Evolutionary conservation across 64 coral and sea anemone genomes (phyloP), one percentile per base, ranked within the genome.

Genomic region (Montipora foliosa): DNA sequence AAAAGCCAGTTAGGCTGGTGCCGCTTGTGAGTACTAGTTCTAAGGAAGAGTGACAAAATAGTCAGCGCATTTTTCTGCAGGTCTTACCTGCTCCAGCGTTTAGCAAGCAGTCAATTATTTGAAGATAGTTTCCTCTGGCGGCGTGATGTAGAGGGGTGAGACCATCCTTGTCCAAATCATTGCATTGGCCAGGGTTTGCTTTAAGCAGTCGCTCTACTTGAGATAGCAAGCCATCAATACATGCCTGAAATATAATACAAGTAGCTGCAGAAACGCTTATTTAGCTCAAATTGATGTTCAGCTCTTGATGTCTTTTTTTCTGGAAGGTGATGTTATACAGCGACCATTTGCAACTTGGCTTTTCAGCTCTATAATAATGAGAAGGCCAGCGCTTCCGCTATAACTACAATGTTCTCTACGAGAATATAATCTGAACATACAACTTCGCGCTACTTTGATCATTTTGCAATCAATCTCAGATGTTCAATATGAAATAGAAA

Each of bases 91-190:
- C 95, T 69, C 91, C 92, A 47, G 95, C 95, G 4, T 91, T 50
- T 16, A 96, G 45, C 9, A 96, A 76, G 19, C 90, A 80, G 62
- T 75, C 78, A 24, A 96, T 76, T 13, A 96, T 96, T 44, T 94
- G 76, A 9, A 93, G 67, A 51, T 50, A 78, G 48, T 90, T 93
- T 21, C 82, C 89, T 25, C 88, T 87, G 8, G 88, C 88, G 2
- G 95, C 95, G 29, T 96, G 90, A 47, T 96, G 95, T 7, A 96
- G 81, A 14, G 95, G 87, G 29, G 95, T 14, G 17, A 91, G 80
- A 0, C 95, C 95, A 81, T 93, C 92, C 12, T 72, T 69, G 84
- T 93, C 92, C 4, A 71, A 7, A 5, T 70, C 68, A 29, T 93
- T 80, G 52, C 77, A 72, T 12, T 10, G 50, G 49, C 52, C 68